Percentiles rank a stretch among this genome's conserved stretches.
Conservation (phyloP, 2,888 invertebrate species). For the Agrypnus murinus region DNA sequence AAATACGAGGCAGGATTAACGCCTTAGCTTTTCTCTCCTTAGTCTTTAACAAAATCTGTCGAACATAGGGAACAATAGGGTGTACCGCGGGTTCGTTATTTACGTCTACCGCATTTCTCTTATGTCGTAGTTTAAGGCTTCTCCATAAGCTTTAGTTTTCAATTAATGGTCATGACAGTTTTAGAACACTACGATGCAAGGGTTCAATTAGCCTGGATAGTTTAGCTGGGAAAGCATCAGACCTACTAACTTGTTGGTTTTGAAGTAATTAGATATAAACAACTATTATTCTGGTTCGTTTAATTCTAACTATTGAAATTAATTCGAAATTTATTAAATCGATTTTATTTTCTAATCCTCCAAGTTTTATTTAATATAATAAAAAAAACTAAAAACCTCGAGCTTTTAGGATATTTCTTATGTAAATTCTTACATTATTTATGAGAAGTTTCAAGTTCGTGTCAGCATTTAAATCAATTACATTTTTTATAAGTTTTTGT, state of each 20-base stretch:
- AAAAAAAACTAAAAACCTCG: too few species aligned
- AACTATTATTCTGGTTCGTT: slow-evolving; percentile 5
- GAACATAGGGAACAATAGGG: slow-evolving; percentile 30
- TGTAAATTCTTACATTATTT: too few species aligned
- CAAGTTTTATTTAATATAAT: too few species aligned
- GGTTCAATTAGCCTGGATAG: slow-evolving; percentile 31
- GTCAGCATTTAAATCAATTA: too few species aligned
- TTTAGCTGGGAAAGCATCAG: slow-evolving; percentile 34
- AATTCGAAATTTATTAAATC: too few species aligned
- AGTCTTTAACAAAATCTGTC: slow-evolving; percentile 21
- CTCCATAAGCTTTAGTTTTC: slow-evolving; percentile 33
- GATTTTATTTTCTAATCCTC: too few species aligned
- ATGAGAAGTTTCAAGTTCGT: too few species aligned
- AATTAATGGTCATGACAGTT: slow-evolving; percentile 45
- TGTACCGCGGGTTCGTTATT: slow-evolving; percentile 32
- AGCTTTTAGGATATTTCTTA: too few species aligned
- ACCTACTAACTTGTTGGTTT: slow-evolving; percentile 28
- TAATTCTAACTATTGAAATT: slow-evolving; percentile 8
- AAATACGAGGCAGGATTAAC: slow-evolving; percentile 15
- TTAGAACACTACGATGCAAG: slow-evolving; percentile 33
- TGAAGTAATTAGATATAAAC: slow-evolving; percentile 24
- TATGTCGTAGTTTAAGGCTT: slow-evolving; percentile 25
- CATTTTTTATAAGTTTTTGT: too few species aligned
- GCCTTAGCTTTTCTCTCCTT: slow-evolving; percentile 5
- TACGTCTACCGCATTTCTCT: slow-evolving; percentile 31